These are phyloP conservation scores for Parazoanthus swiftii DNA, from an alignment of 92 coral and sea anemone genomes.

Conservation along the genomic window DNA sequence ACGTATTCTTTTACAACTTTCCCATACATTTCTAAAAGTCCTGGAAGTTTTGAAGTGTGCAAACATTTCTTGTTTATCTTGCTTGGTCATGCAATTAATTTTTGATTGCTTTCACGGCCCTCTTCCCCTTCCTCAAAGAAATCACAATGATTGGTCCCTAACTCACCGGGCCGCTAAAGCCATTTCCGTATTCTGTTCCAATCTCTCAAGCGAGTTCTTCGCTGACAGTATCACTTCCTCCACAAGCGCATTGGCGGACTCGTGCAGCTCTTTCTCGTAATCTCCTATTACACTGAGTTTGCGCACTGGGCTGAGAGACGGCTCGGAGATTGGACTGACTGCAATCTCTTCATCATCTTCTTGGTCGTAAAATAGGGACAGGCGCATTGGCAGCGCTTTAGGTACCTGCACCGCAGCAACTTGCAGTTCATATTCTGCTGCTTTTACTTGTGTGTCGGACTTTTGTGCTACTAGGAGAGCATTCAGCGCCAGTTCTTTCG, in stretches of 20 bases:
- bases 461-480: constrained; percentile 54
- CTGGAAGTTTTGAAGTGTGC: neutral
- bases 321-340: constrained; percentile 16
- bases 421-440: constrained; percentile 34
- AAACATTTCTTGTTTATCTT: neutral
- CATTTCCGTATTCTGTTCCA: constrained; percentile 24
- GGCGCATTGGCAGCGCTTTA: constrained; percentile 32
- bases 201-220: constrained; percentile 51
- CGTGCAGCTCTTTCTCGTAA: constrained; percentile 40
- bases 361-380: constrained; percentile 25
- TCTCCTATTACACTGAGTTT: constrained; percentile 13
- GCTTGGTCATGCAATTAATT: no score
- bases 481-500: constrained; percentile 47
- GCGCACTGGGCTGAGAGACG: constrained; percentile 25
- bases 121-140: no score
- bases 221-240: constrained; percentile 54
- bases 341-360: constrained; percentile 17
- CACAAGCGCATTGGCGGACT: constrained; percentile 56
- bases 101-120: no score
- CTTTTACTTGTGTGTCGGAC: constrained; percentile 28
- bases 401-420: constrained; percentile 12
- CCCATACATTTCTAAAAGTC: neutral
- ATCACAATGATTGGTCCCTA: neutral
- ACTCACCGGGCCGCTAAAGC: constrained; percentile 38
- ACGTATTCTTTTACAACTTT: no score